These are phyloP conservation scores for Drosophila borborema DNA, from an alignment of 2,888 invertebrate species.

Conservation along the genomic window DNA sequence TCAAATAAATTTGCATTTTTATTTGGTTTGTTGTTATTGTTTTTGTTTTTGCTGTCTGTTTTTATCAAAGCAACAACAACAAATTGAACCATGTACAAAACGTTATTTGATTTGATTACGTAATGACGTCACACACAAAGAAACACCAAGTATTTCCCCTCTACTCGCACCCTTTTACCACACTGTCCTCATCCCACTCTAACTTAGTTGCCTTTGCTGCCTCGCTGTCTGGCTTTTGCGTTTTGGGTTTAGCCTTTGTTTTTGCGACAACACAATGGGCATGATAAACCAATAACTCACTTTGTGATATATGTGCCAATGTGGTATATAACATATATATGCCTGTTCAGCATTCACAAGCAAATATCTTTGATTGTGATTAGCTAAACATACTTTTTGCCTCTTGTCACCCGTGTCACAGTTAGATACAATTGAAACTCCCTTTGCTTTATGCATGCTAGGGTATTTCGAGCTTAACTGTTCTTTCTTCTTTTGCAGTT, in stretches of 20 bases:
- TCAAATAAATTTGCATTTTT: slow-evolving; percentile 69
- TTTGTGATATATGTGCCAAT: not conserved
- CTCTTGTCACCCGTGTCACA: not conserved
- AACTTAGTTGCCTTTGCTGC: slow-evolving; percentile 6
- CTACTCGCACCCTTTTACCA: not conserved
- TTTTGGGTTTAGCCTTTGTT: slow-evolving; percentile 21
- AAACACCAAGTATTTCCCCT: not conserved
- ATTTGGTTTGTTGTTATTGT: slow-evolving; percentile 21
- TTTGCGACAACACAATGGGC: not conserved
- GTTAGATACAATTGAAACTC: not conserved
- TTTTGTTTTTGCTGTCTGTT: slow-evolving; percentile 1
- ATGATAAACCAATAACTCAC: slow-evolving; percentile 1
- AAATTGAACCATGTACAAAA: slow-evolving; percentile 72
- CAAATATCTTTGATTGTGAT: not conserved
- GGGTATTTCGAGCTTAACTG: slow-evolving; percentile 3
- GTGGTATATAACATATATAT: not conserved
- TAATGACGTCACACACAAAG: slow-evolving; percentile 67
- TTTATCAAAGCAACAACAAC: slow-evolving; percentile 37
- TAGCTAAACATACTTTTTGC: too few relatives aligned
- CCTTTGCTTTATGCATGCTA: not conserved
- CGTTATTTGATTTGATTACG: slow-evolving; percentile 75
- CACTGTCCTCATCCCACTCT: not conserved
- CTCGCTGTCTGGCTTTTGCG: slow-evolving; percentile 43
- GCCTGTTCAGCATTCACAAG: not conserved
- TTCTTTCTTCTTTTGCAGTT: slow-evolving; percentile 19